phyloP scores from a whole-genome alignment of 2,113 vertebrate genomes.

The Ciconia maguari region DNA sequence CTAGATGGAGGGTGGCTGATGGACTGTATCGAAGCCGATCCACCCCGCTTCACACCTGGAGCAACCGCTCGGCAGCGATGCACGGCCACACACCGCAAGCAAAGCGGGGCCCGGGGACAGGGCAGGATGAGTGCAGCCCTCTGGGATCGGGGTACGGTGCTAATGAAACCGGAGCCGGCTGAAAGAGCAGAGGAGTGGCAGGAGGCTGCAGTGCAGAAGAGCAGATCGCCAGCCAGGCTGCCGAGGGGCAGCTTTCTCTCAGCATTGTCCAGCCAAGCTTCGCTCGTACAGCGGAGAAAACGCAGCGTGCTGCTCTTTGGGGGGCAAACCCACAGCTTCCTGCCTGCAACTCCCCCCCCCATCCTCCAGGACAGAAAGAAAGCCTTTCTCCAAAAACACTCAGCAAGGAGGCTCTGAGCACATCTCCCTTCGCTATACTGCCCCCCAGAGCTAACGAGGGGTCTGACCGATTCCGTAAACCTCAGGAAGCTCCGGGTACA shows the following conservation, averaged over 20 bases:
- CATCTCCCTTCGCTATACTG: neutral
- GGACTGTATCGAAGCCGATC: neutral
- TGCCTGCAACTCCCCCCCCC: neutral
- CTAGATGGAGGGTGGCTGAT: neutral
- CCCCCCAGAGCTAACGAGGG: accelerated
- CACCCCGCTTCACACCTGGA: neutral
- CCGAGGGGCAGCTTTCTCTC: accelerated
- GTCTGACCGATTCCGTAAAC: neutral
- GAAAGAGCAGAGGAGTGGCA: neutral
- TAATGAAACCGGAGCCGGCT: accelerated
- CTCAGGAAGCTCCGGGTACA: neutral
- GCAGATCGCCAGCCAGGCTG: neutral
- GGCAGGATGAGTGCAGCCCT: neutral
- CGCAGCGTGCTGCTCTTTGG: neutral
- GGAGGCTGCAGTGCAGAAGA: neutral
- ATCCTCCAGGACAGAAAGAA: neutral
- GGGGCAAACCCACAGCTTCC: neutral
- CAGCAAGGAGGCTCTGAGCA: neutral
- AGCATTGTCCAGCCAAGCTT: neutral
- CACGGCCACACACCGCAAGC: neutral
- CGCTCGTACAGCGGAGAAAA: neutral
- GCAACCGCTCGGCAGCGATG: accelerated
- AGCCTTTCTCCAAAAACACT: neutral
- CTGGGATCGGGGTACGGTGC: accelerated
- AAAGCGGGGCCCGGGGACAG: neutral